Base-by-base conservation (phyloP, 2,888 invertebrate genomes). In the Sinodicranocentrus sp. region DNA sequence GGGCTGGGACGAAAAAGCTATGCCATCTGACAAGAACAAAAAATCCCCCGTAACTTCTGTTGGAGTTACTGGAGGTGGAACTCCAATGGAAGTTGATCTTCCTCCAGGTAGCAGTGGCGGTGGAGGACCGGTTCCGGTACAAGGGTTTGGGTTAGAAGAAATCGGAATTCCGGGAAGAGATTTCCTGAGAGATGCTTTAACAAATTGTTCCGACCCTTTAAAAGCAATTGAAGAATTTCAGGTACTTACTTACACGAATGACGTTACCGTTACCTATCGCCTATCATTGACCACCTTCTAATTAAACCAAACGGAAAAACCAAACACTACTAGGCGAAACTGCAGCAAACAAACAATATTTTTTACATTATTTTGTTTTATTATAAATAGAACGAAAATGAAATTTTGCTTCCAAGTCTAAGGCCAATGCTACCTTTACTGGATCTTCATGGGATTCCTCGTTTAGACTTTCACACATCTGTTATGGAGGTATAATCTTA, bases 161-260 rank as follows among this genome's bases (percentile, higher is more conserved):
- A 94, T 96, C 1, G 96, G 96, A 15, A 95, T 97, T 84, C 95
- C 96, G 0, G 97, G 97, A 0, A 95, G 96, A 89, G 93, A 94
- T n/a, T 95, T 93, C 90, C 92, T 97, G n/a, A 92, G 95, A 68
- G 97, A 98, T 91, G 96, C 98, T 13, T 92, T 98, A 17, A 98
- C 98, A 15, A 98, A 97, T 89, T 98, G 98, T 90, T 97, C 97
- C 0, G 98, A 99, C 92, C 98, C 98, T 13, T 91, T 98, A 48
- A 97, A 97, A 92, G 98, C 98, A n/a, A 99, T 99, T 86, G 98
- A 98, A 92, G 98, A 98, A 91, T 99, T 99, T 92, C 98, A 98
- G 92, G 94, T 94, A 90, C 89, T 73, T 75, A 25, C 5, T 54
- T 61, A n/a, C n/a, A n/a, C n/a, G n/a, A n/a, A n/a, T n/a, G n/a